phyloP scores from a whole-genome alignment of 2,797 vertebrate species.

The Sebastes hopkinsi region DNA sequence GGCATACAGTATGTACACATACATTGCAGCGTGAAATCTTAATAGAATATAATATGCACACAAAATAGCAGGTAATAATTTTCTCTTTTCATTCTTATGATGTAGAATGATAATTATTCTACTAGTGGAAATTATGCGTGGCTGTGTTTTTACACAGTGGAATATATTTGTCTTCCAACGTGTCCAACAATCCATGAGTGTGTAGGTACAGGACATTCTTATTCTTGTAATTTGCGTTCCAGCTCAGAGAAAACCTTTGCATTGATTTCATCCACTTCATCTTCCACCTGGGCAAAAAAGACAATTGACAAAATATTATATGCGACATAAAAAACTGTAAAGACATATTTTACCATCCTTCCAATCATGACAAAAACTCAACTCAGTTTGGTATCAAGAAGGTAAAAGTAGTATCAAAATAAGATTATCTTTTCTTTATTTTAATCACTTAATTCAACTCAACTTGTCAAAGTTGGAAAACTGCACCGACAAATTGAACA shows the following conservation, averaged over 20 bases:
- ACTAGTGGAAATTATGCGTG: neutral
- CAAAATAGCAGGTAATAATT: constrained; percentile 12
- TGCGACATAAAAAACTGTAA: neutral
- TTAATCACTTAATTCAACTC: too few relatives aligned
- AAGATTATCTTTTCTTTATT: too few relatives aligned
- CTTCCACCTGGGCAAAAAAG: constrained; percentile 76
- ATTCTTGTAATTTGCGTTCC: constrained; percentile 82
- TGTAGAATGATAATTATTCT: neutral
- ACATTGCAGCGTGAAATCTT: constrained; percentile 2
- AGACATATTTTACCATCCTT: neutral
- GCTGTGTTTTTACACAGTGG: constrained; percentile 3
- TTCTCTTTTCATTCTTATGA: neutral
- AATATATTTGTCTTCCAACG: neutral
- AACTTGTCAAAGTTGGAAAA: neutral
- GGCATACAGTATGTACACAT: constrained; percentile 20
- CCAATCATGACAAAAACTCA: neutral
- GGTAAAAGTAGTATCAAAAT: too few relatives aligned
- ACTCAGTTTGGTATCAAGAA: neutral
- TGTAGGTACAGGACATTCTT: neutral
- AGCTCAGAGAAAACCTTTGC: constrained; percentile 82
- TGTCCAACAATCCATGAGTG: neutral
- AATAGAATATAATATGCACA: constrained; percentile 26
- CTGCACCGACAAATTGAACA: neutral
- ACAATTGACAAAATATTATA: constrained; percentile 1
- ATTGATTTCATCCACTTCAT: constrained; percentile 86